A percentile compares a stretch with the other conserved stretches of the same genome.
Evolutionary conservation across 1,140 invertebrate species (phyloP).

Genomic region (Apis mellifera): DNA sequence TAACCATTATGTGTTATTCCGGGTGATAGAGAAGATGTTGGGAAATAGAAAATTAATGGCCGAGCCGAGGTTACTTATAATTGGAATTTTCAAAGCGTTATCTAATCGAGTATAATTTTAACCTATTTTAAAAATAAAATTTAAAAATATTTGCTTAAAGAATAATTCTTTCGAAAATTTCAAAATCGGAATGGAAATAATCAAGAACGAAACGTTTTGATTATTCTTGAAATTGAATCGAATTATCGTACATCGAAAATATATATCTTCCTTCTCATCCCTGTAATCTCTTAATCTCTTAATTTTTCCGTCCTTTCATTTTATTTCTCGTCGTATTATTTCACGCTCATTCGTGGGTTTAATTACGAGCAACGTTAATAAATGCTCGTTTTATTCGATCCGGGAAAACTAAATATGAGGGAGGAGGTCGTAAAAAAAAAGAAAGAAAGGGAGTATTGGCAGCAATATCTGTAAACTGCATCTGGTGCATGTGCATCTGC

Average conservation of each 20-base stretch:
- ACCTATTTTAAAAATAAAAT: no score
- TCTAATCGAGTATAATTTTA: no score
- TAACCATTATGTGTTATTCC: neutral
- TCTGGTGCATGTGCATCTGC: constrained; percentile 41
- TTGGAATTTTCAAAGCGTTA: no score
- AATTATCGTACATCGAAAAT: no score
- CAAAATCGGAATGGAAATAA: no score
- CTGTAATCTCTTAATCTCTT: no score
- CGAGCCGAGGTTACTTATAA: no score
- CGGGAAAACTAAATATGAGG: neutral
- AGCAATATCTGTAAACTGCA: constrained; percentile 37
- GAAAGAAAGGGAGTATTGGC: constrained; percentile 14
- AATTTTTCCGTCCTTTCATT: neutral
- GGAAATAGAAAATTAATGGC: neutral
- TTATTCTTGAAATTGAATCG: no score
- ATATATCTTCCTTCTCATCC: no score
- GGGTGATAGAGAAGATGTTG: neutral
- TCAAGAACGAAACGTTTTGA: no score
- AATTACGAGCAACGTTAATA: neutral
- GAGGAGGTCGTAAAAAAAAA: neutral
- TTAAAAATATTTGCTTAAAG: no score
- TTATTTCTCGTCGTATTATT: neutral
- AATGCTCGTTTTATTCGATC: neutral
- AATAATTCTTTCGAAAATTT: no score
- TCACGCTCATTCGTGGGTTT: neutral